Conservation (phyloP, 2,888 invertebrate genomes). For the Harmothoe impar region DNA sequence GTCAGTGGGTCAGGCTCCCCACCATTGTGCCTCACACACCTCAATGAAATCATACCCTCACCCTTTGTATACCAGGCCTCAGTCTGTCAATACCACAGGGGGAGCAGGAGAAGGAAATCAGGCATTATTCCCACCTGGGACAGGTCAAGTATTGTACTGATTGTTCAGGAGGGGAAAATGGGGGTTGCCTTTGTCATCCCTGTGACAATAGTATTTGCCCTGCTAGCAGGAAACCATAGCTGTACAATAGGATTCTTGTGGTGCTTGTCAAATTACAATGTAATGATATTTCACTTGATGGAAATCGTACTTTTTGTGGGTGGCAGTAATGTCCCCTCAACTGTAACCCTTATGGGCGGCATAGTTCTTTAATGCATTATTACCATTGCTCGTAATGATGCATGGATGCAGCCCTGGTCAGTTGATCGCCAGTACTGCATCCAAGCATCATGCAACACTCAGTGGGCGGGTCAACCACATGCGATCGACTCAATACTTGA, state of each 20-base stretch:
- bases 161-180: constrained; percentile 1
- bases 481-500: too few species aligned
- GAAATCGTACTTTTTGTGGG: too few species aligned
- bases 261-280: not conserved
- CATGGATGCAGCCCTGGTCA: too few species aligned
- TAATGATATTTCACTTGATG: not conserved
- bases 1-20: not conserved
- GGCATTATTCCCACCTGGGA: constrained; percentile 38
- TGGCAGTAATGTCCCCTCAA: too few species aligned
- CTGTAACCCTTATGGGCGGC: too few species aligned
- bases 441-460: too few species aligned
- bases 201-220: constrained; percentile 24
- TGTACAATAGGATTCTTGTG: not conserved
- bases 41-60: constrained; percentile 59
- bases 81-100: constrained; percentile 16
- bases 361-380: too few species aligned
- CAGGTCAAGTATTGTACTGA: constrained; percentile 50
- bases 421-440: too few species aligned
- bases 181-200: not conserved
- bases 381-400: not conserved
- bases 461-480: too few species aligned
- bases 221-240: not conserved
- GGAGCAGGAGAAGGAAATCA: constrained; percentile 34
- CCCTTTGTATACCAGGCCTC: not conserved
- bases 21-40: constrained; percentile 38